Evolutionary conservation across 2,113 vertebrate species (phyloP).

Genomic region (Brienomyrus brachyistius): DNA sequence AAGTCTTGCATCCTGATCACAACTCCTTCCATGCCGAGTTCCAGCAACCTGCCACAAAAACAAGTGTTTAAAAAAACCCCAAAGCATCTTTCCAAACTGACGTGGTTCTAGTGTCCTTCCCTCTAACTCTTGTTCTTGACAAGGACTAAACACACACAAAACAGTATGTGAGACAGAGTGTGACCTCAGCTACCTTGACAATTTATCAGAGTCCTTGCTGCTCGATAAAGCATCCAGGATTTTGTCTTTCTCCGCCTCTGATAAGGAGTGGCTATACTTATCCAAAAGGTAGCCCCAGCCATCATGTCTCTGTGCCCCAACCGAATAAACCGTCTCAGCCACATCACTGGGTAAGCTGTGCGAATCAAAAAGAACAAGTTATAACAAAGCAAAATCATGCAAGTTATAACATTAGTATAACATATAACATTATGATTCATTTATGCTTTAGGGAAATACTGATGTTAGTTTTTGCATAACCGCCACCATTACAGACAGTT

Average conservation of each 20-base stretch:
- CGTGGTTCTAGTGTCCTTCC: background rate
- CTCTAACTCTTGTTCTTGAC: background rate
- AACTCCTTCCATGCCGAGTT: conserved; percentile 57
- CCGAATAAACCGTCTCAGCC: conserved; percentile 54
- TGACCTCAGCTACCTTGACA: conserved; percentile 41
- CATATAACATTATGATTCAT: background rate
- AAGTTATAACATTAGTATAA: background rate
- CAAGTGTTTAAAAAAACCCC: background rate
- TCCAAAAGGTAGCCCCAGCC: conserved; percentile 59
- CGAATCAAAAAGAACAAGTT: conserved; percentile 23
- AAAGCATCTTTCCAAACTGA: background rate
- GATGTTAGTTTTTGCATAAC: background rate
- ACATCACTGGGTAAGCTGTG: conserved; percentile 61
- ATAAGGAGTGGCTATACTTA: conserved; percentile 53
- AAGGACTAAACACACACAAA: background rate
- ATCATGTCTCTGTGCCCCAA: conserved; percentile 54
- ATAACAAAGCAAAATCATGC: background rate
- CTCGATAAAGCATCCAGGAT: conserved; percentile 56
- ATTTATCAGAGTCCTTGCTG: conserved; percentile 53
- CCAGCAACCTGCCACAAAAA: conserved; percentile 47
- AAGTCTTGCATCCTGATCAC: conserved; percentile 60
- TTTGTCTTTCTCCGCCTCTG: conserved; percentile 55
- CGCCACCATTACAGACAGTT: background rate
- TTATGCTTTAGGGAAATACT: background rate
- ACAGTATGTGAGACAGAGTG: background rate